Conservation (phyloP, 2,797 vertebrate genomes). For the Trematocara caparti region DNA sequence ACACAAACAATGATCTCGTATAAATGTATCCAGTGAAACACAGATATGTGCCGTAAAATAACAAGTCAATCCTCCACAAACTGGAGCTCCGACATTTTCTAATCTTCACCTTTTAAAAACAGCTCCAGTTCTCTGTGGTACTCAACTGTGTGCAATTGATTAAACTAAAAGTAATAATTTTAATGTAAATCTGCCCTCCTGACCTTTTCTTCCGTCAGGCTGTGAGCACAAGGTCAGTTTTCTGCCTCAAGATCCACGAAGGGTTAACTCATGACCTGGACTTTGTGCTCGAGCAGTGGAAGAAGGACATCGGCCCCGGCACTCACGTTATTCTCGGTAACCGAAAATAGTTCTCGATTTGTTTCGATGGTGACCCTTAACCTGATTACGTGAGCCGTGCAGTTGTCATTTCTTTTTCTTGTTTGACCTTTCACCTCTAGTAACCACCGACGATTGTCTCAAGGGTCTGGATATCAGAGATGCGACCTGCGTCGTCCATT, state of each 20-base stretch:
- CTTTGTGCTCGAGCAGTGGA: constrained; percentile 82
- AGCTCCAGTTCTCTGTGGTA: background rate
- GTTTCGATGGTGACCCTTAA: background rate
- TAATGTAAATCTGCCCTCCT: background rate
- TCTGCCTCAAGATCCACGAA: constrained; percentile 82
- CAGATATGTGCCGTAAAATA: background rate
- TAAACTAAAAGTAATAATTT: background rate
- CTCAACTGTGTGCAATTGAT: background rate
- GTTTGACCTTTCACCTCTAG: constrained; percentile 57
- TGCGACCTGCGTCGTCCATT: constrained; percentile 87
- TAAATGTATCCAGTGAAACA: background rate
- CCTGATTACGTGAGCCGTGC: background rate
- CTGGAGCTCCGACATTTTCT: background rate
- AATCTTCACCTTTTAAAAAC: background rate
- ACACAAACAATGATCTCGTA: background rate
- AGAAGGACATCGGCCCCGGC: constrained; percentile 68
- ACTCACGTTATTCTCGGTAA: constrained; percentile 83
- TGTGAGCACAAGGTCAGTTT: constrained; percentile 78
- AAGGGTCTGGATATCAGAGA: constrained; percentile 81
- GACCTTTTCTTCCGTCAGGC: constrained; percentile 64
- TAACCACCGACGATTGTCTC: constrained; percentile 82
- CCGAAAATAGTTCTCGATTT: background rate
- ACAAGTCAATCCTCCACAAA: background rate
- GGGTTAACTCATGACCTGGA: constrained; percentile 66
- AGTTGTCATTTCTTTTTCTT: background rate